A percentile compares a stretch with the other conserved stretches of the same genome.
phyloP scores from a whole-genome alignment of 2,113 vertebrate genomes.

The Myocastor coypus region DNA sequence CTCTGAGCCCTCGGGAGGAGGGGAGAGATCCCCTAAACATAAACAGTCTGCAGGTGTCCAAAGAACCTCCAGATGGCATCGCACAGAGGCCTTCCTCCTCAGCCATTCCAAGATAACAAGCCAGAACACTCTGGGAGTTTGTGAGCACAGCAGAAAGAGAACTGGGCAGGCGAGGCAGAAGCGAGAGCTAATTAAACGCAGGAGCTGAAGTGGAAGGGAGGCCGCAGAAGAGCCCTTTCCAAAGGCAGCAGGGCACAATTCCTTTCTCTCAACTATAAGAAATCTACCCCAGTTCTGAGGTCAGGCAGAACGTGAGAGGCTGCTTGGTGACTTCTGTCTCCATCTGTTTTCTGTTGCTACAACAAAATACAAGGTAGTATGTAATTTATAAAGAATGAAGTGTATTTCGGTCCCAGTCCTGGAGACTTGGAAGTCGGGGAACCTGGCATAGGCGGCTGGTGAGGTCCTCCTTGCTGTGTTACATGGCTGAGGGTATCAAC shows the following conservation, averaged over 20 bases:
- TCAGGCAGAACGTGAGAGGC: neutral
- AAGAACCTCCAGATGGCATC: neutral
- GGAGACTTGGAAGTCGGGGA: neutral
- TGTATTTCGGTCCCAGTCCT: neutral
- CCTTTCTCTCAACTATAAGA: neutral
- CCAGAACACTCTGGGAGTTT: neutral
- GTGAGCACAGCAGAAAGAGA: neutral
- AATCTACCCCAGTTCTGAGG: neutral
- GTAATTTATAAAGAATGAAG: neutral
- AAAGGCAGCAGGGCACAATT: fast-evolving
- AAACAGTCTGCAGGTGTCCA: fast-evolving
- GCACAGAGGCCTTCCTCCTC: neutral
- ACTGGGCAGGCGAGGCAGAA: neutral
- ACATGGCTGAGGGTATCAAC: neutral
- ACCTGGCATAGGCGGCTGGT: neutral
- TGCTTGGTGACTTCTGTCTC: neutral
- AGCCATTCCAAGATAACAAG: neutral
- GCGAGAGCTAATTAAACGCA: neutral
- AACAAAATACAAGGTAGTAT: neutral
- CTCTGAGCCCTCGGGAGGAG: neutral
- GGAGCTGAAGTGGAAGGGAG: neutral
- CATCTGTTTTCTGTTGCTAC: neutral
- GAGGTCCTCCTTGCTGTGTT: neutral
- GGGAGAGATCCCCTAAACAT: neutral
- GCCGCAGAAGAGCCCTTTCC: neutral